phyloP scores from a whole-genome alignment of 2,113 vertebrate species.

The Henicopernis longicauda region DNA sequence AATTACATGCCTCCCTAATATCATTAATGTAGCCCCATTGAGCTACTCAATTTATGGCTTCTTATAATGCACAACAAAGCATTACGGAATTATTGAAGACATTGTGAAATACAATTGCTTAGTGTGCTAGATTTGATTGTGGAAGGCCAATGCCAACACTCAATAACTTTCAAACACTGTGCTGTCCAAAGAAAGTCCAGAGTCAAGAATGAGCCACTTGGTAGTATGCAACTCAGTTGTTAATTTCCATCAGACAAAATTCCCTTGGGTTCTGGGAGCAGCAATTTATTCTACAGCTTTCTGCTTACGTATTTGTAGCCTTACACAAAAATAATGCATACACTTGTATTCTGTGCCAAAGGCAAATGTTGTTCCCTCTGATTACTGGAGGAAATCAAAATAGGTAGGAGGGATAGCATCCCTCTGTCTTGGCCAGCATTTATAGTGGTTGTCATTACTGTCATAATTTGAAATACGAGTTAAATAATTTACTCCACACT shows the following conservation, averaged over 20 bases:
- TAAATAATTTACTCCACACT: neutral
- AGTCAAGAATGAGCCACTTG: neutral
- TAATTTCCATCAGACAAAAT: slow-evolving; percentile 22
- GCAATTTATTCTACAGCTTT: slow-evolving; percentile 6
- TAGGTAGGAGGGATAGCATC: neutral
- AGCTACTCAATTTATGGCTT: slow-evolving; percentile 63
- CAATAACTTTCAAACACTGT: slow-evolving; percentile 21
- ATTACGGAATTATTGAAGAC: slow-evolving; percentile 48
- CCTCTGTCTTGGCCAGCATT: neutral
- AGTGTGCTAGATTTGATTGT: slow-evolving; percentile 6
- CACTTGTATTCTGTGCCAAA: neutral
- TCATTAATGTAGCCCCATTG: slow-evolving; percentile 73
- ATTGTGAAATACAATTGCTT: slow-evolving; percentile 40
- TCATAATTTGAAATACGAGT: neutral
- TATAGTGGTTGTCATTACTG: neutral
- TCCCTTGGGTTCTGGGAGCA: neutral
- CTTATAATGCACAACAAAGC: slow-evolving; percentile 39
- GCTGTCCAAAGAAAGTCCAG: neutral
- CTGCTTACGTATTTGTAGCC: neutral
- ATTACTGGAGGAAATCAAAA: neutral
- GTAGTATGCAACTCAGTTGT: neutral
- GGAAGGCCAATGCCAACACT: neutral
- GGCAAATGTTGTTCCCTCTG: neutral
- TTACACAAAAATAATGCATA: neutral
- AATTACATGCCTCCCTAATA: slow-evolving; percentile 82